phyloP scores from a whole-genome alignment of 2,888 invertebrate species.

The Pediacus dermestoides region DNA sequence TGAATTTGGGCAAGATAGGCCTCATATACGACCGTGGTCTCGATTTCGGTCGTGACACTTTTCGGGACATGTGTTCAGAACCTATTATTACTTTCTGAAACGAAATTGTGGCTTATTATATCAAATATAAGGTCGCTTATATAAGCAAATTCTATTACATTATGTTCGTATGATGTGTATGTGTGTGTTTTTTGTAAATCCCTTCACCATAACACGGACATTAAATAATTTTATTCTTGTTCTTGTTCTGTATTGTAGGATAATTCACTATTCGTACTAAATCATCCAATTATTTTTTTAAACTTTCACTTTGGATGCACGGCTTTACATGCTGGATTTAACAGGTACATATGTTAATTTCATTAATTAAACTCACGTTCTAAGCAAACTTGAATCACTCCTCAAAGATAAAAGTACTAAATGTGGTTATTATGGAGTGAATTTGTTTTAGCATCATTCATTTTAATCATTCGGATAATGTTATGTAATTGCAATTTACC shows the following conservation, averaged over 20 bases:
- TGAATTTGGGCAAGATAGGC: slow-evolving; percentile 35
- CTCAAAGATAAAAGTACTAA: no score
- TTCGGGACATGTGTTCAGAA: slow-evolving; percentile 38
- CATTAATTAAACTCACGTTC: no score
- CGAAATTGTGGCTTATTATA: slow-evolving; percentile 42
- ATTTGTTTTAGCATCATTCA: no score
- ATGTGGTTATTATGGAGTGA: no score
- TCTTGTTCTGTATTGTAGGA: no score
- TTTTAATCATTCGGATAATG: no score
- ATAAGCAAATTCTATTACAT: slow-evolving; percentile 34
- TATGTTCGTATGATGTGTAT: no score
- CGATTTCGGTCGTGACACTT: slow-evolving; percentile 40
- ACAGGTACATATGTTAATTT: no score
- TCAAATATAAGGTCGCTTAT: slow-evolving; percentile 38
- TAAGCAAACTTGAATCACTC: no score
- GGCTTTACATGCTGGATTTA: no score
- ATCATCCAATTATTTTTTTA: slow-evolving; percentile 2
- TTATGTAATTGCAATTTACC: slow-evolving; percentile 1
- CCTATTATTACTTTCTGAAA: slow-evolving; percentile 44
- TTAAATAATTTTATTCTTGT: no score
- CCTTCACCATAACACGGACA: slow-evolving; percentile 1
- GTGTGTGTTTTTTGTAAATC: neutral
- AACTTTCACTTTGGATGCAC: no score
- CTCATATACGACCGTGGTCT: slow-evolving; percentile 24
- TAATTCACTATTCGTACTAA: neutral